Base-by-base conservation (phyloP, 1,140 invertebrate genomes). In the Caenorhabditis latens region DNA sequence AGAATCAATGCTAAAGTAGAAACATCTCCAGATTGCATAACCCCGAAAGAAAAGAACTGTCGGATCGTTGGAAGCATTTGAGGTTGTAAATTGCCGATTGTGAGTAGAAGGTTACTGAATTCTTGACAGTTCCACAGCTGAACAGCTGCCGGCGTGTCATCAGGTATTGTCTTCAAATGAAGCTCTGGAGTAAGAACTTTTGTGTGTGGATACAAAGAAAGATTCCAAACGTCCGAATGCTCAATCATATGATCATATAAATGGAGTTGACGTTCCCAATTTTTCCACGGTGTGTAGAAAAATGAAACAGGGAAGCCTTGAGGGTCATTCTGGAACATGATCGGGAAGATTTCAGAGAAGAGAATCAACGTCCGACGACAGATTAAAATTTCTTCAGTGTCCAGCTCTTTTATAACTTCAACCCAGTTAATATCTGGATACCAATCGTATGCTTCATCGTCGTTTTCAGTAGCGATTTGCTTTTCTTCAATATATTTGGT, bases 71-170 rank as follows among this genome's bases (percentile, higher is more conserved):
- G 13, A 21, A 9, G 11, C n/a, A 9, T 8, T 14, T 24, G n/a
- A 42, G 71, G 71, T 79, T 24, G 46, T n/a, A 24, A 21, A 24
- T 79, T 48, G n/a, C 11, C 19, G 2, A 79, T 50, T 13, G 71
- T 79, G 46, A 79, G 71, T 79, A 79, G 14, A 53, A 13, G 13
- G 14, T 79, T 79, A 79, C 71, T 79, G 19, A 79, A 79, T 24
- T 79, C 71, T 50, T 79, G 71, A 79, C 71, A 79, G 53, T 79
- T 79, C 71, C 71, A 79, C 46, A 79, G 24, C 42, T 79, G 43
- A 50, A 79, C 46, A 79, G 24, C 14, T 6, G 43, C 4, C 24
- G 71, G 13, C 8, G 71, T 21, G 40, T 79, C 71, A n/a, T 79
- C 71, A 19, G 71, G 71, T 53, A 79, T 79, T 13, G 71, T 50